Conservation (phyloP, 2,113 vertebrate genomes). For the Eurystomus gularis region DNA sequence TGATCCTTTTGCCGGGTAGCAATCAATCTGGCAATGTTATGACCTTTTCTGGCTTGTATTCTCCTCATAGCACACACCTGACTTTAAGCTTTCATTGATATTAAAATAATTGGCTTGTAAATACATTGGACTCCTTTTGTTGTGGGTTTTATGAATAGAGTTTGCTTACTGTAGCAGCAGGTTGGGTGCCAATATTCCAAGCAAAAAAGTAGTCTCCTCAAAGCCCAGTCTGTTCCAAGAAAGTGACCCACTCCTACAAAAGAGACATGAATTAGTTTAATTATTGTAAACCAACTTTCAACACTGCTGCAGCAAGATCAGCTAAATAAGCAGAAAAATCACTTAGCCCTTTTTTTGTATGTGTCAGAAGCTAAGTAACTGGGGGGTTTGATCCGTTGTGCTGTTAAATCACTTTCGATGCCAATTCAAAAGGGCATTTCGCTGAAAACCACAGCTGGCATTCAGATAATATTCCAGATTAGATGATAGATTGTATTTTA, state of each 20-base stretch:
- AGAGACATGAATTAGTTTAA: not conserved
- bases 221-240: not conserved
- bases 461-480: not conserved
- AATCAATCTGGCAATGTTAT: not conserved
- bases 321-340: not conserved
- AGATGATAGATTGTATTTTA: constrained; percentile 14
- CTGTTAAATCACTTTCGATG: not conserved
- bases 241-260: not conserved
- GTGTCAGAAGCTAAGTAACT: not conserved
- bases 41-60: not conserved
- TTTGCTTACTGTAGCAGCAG: not conserved
- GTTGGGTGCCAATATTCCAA: not conserved
- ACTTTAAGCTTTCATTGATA: not conserved
- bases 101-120: not conserved
- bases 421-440: not conserved
- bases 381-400: not conserved
- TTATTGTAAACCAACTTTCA: not conserved
- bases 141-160: not conserved
- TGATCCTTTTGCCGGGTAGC: not conserved
- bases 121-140: not conserved
- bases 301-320: not conserved
- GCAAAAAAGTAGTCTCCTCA: not conserved
- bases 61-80: not conserved
- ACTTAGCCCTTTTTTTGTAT: not conserved
- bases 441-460: constrained; percentile 35